Evolutionary conservation across 2,888 invertebrate genomes (phyloP).

Genomic region (Drosophila pegasa): DNA sequence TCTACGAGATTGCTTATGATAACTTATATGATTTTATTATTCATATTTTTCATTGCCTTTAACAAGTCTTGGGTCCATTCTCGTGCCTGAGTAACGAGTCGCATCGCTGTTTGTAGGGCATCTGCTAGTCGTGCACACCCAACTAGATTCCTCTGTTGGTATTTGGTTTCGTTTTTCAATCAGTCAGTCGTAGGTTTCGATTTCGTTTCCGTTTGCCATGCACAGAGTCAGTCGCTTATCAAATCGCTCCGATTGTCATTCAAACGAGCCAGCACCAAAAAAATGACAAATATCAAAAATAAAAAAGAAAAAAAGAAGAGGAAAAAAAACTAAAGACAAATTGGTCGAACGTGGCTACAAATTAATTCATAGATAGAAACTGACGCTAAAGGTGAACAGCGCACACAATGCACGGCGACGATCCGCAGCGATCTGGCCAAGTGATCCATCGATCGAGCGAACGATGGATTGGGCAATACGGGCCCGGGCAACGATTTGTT

Average conservation of each 20-base stretch:
- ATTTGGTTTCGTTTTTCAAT: slow-evolving; percentile 35
- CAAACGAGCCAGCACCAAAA: slow-evolving; percentile 34
- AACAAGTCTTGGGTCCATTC: too few species aligned
- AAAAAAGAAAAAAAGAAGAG: not conserved
- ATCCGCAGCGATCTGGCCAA: slow-evolving; percentile 33
- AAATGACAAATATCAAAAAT: not conserved
- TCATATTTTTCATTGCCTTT: too few species aligned
- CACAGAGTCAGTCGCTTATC: slow-evolving; percentile 41
- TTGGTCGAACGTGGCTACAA: slow-evolving; percentile 57
- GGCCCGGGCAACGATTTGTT: slow-evolving; percentile 57
- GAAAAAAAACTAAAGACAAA: slow-evolving; percentile 40
- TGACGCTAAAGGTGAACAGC: slow-evolving; percentile 55
- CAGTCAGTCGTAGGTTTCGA: slow-evolving; percentile 9
- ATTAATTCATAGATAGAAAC: slow-evolving; percentile 49
- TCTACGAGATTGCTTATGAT: too few species aligned
- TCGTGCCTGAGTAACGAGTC: too few species aligned
- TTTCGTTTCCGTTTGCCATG: slow-evolving; percentile 31
- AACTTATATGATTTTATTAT: too few species aligned
- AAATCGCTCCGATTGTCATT: slow-evolving; percentile 50
- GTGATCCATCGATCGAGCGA: slow-evolving; percentile 37
- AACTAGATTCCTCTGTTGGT: not conserved
- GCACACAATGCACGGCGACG: slow-evolving; percentile 41
- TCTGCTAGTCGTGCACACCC: not conserved
- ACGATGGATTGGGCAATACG: slow-evolving; percentile 50
- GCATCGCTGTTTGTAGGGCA: not conserved